Percentiles rank a stretch among this genome's conserved stretches.
phyloP scores from a whole-genome alignment of 2,888 invertebrate genomes.

The Tinea trinotella region DNA sequence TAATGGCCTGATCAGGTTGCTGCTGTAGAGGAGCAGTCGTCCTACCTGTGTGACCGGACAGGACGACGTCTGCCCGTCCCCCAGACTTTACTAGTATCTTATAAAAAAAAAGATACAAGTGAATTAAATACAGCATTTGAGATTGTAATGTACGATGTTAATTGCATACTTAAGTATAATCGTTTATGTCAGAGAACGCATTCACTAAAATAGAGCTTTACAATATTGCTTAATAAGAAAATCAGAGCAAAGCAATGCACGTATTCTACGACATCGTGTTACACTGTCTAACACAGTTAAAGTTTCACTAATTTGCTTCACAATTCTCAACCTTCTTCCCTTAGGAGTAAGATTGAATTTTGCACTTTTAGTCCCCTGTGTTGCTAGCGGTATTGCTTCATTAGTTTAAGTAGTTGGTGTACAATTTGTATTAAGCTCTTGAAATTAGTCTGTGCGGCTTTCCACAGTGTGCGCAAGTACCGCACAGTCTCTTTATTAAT shows the following conservation, averaged over 20 bases:
- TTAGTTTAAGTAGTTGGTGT: not conserved
- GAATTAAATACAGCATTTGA: no score
- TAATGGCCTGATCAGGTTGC: no score
- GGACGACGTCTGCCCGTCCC: no score
- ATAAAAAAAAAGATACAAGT: no score
- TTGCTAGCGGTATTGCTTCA: not conserved
- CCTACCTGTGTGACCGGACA: no score
- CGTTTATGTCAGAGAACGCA: no score
- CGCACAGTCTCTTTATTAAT: no score
- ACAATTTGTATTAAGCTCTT: not conserved
- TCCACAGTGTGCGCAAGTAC: not conserved
- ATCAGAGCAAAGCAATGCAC: not conserved
- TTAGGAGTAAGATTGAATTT: not conserved
- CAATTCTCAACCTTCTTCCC: not conserved
- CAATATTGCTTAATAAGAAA: not conserved
- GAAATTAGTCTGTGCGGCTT: not conserved
- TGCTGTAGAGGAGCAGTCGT: no score
- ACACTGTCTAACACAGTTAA: not conserved
- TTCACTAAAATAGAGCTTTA: not conserved
- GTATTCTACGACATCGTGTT: not conserved
- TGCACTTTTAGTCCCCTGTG: not conserved
- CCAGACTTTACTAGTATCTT: no score
- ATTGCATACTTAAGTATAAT: no score
- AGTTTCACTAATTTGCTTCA: not conserved
- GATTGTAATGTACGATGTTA: no score